Evolutionary conservation across 2,113 vertebrate species (phyloP).

Genomic region (Neogobius melanostomus): DNA sequence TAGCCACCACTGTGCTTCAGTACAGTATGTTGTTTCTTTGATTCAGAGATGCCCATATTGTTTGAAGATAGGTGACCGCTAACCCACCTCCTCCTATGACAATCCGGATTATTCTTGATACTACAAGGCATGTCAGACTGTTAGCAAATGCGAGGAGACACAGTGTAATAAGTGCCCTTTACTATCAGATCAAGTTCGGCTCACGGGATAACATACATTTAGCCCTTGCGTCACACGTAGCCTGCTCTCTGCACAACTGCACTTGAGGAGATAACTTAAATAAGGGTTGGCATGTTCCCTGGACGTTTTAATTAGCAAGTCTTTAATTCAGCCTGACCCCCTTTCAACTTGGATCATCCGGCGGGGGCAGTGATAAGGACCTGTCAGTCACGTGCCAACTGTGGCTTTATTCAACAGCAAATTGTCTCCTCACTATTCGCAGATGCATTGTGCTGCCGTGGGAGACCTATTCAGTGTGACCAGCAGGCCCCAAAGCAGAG

Average conservation of each 20-base stretch:
- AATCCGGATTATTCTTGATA: constrained; percentile 8
- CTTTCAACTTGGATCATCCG: constrained; percentile 74
- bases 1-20: not conserved
- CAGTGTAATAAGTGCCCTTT: constrained; percentile 14
- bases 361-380: constrained; percentile 68
- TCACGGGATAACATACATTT: constrained; percentile 32
- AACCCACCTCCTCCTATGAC: constrained; percentile 6
- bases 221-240: constrained; percentile 28
- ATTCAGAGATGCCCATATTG: not conserved
- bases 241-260: constrained; percentile 35
- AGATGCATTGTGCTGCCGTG: constrained; percentile 43
- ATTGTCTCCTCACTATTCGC: constrained; percentile 44
- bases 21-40: not conserved
- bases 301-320: constrained; percentile 79
- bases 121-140: constrained; percentile 6
- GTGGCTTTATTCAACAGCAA: constrained; percentile 48
- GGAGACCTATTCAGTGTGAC: constrained; percentile 48
- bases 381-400: constrained; percentile 68
- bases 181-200: constrained; percentile 44
- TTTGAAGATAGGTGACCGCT: constrained; percentile 16
- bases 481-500: constrained; percentile 51
- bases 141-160: constrained; percentile 18
- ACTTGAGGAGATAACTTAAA: constrained; percentile 58
- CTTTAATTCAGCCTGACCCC: constrained; percentile 78
- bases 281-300: constrained; percentile 54